phyloP scores from a whole-genome alignment of 2,113 vertebrate genomes.

The Verasper variegatus region DNA sequence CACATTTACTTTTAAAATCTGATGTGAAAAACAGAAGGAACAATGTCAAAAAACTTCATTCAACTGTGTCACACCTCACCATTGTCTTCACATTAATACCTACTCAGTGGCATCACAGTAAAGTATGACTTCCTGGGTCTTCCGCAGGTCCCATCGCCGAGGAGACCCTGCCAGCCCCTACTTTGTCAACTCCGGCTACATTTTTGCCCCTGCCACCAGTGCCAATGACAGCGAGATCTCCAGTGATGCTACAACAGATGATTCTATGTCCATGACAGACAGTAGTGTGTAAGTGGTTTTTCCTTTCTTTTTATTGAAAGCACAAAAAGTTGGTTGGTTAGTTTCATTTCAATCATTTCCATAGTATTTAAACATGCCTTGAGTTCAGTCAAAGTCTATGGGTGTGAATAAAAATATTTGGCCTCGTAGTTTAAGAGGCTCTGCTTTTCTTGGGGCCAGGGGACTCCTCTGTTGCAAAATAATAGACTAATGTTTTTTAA shows the following conservation, averaged over 20 bases:
- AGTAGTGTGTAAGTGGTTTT: constrained; percentile 92
- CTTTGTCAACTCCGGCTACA: constrained; percentile 90
- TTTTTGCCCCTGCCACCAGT: constrained; percentile 93
- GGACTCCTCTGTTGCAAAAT: constrained; percentile 50
- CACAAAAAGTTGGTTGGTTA: not conserved
- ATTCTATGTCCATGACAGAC: constrained; percentile 97
- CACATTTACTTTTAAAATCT: constrained; percentile 5
- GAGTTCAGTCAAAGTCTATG: constrained; percentile 65
- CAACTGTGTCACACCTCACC: not conserved
- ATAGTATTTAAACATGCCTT: constrained; percentile 34
- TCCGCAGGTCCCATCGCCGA: constrained; percentile 87
- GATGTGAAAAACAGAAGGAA: constrained; percentile 22
- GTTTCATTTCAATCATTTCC: constrained; percentile 42
- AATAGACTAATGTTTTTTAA: constrained; percentile 74
- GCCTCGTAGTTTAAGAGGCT: constrained; percentile 44
- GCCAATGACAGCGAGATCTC: constrained; percentile 96
- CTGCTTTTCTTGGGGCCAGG: constrained; percentile 34
- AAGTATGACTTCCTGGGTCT: constrained; percentile 13
- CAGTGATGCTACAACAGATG: constrained; percentile 94
- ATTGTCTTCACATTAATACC: not conserved
- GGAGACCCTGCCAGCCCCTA: constrained; percentile 88
- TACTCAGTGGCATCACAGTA: not conserved
- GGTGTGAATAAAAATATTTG: constrained; percentile 66
- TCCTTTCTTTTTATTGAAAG: not conserved
- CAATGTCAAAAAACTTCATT: not conserved